A percentile compares a stretch with the other conserved stretches of the same genome.
phyloP scores from a whole-genome alignment of 2,797 vertebrate species.

The Ctenochaetus hawaiiensis region DNA sequence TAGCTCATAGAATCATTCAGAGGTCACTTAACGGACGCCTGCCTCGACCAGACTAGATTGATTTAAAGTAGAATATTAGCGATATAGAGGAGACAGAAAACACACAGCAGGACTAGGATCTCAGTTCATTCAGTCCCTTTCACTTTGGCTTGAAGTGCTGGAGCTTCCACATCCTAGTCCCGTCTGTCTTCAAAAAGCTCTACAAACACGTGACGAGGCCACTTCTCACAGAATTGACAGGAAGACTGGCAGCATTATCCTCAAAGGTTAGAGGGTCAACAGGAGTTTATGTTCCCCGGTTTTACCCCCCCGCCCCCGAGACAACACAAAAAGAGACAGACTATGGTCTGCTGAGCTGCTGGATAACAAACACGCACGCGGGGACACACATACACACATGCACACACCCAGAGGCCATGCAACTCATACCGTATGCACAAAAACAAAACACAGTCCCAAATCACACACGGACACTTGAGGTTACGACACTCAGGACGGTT shows the following conservation, averaged over 20 bases:
- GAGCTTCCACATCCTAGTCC: slow-evolving; percentile 51
- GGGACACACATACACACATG: slow-evolving; percentile 45
- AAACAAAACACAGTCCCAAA: slow-evolving; percentile 46
- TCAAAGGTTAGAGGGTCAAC: slow-evolving; percentile 69
- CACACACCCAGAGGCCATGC: slow-evolving; percentile 76
- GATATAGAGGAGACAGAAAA: slow-evolving; percentile 53
- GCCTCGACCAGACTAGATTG: slow-evolving; percentile 54
- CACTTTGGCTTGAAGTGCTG: slow-evolving; percentile 80
- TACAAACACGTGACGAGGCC: slow-evolving; percentile 67
- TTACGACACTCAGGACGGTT: slow-evolving; percentile 61
- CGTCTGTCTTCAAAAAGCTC: slow-evolving; percentile 44
- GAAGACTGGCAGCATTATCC: slow-evolving; percentile 84
- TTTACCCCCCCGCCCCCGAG: slow-evolving; percentile 7
- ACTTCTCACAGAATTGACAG: slow-evolving; percentile 77
- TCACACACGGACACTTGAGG: slow-evolving; percentile 59
- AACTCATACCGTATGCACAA: slow-evolving; percentile 67
- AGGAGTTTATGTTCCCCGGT: slow-evolving; percentile 47
- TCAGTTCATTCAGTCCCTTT: slow-evolving; percentile 64
- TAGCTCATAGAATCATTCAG: slow-evolving; percentile 79
- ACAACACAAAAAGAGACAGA: slow-evolving; percentile 42
- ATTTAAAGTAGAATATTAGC: slow-evolving; percentile 53
- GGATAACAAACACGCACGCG: slow-evolving; percentile 13
- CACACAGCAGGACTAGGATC: slow-evolving; percentile 61
- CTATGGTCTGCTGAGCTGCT: slow-evolving; percentile 64
- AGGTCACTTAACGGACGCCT: slow-evolving; percentile 79